Base-by-base conservation (phyloP, 2,113 vertebrate species). In the Anser brachyrhynchus region DNA sequence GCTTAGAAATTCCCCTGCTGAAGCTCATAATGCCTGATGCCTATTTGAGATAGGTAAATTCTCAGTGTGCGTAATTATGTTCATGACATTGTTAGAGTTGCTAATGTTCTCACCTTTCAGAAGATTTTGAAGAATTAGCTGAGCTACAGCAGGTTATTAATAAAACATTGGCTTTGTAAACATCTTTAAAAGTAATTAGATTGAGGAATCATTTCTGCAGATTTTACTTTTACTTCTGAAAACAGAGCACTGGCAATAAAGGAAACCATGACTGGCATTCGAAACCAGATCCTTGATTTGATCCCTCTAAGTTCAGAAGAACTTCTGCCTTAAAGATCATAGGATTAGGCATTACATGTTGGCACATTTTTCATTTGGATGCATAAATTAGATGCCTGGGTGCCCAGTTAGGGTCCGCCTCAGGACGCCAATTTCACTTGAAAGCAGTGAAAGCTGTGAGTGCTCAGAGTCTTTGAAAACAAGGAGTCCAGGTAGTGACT, bases 221-320 rank as follows among this genome's bases (percentile, higher is more conserved):
- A 58, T 73, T 87, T 82, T 81, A 90, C 26, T 93, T 88, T 82
- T 81, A 90, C 26, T 93, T 88, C 72, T 79, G 41, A 79, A 25
- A 92, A 65, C 12, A 83, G 70, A 91, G 62, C 3, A n/a, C 23
- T 9, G 59, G 20, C 52, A 84, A 84, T 91, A 84, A 44, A 3
- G 17, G 18, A 84, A 78, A 64, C 7, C 7, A 65, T 0, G 2
- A 35, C 21, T 69, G 35, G 33, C 43, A 49, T 85, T 74, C 82
- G 55, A 44, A 70, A 72, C 41, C 52, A 28, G 39, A 81, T 57
- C 49, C 70, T 65, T 20, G 26, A 16, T 75, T 69, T 35, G 29
- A 46, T n/a, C 26, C 28, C 3, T 2, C 1, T 29, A 72, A 69
- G 21, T 83, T 73, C 70, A 72, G 52, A 59, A 54, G 46, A 71